Evolutionary conservation across 2,113 vertebrate species (phyloP).

Genomic region (Oreocharis arfaki): DNA sequence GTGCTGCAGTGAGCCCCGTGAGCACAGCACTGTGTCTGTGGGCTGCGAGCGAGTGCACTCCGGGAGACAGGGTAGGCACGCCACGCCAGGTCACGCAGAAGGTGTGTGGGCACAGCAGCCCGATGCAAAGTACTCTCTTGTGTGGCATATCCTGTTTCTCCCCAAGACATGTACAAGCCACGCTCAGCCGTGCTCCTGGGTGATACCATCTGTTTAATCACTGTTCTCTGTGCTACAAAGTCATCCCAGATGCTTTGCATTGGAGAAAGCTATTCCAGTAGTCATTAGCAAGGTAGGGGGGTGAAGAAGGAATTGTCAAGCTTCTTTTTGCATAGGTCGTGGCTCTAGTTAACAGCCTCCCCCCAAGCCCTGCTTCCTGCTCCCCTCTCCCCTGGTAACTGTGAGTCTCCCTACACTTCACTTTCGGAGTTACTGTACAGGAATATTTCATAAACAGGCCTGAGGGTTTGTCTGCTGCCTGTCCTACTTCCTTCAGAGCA

Average conservation of each 20-base stretch:
- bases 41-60: neutral
- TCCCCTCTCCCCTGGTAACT: neutral
- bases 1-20: neutral
- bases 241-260: neutral
- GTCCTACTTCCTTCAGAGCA: conserved; percentile 23
- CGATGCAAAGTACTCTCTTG: neutral
- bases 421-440: neutral
- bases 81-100: neutral
- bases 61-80: neutral
- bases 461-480: conserved; percentile 41
- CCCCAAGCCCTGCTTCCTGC: neutral
- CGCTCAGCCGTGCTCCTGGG: accelerated
- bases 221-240: neutral
- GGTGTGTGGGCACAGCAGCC: neutral
- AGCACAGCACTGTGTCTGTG: neutral
- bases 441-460: conserved; percentile 8
- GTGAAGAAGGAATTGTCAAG: neutral
- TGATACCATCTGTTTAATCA: conserved; percentile 24
- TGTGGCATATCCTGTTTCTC: conserved; percentile 16
- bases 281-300: neutral
- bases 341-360: neutral
- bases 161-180: neutral
- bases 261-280: neutral
- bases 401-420: neutral
- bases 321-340: neutral